These are phyloP conservation scores for Ara ararauna DNA, from an alignment of 2,797 vertebrate genomes.

Conservation along the genomic window DNA sequence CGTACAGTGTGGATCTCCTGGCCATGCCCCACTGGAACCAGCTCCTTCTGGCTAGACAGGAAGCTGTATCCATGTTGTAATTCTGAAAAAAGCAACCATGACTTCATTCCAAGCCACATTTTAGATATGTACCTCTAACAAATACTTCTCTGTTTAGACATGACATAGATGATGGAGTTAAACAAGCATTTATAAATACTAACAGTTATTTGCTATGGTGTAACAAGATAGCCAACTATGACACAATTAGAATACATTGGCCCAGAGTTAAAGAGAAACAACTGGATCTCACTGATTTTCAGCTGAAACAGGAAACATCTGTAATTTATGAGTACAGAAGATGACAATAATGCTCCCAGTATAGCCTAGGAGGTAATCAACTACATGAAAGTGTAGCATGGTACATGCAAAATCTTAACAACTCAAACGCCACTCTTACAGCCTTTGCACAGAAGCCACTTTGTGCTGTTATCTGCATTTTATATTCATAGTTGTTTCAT, in stretches of 20 bases:
- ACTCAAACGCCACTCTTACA: background rate
- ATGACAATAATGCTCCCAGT: background rate
- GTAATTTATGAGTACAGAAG: conserved; percentile 22
- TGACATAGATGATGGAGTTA: background rate
- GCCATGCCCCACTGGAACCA: background rate
- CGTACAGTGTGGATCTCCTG: background rate
- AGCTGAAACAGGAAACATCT: conserved; percentile 65
- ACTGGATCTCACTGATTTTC: conserved; percentile 31
- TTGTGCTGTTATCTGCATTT: background rate
- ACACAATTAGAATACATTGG: conserved; percentile 19
- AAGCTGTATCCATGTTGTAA: background rate
- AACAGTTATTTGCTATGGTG: conserved; percentile 35
- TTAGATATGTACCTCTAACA: conserved; percentile 30
- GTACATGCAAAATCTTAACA: background rate
- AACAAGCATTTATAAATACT: conserved; percentile 44
- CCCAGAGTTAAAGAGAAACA: conserved; percentile 19
- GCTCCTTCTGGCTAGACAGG: conserved; percentile 15
- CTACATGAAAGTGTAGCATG: background rate
- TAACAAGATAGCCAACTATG: conserved; percentile 41
- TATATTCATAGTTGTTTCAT: background rate
- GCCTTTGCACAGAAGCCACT: background rate
- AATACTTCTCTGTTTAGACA: conserved; percentile 52
- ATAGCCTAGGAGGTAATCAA: background rate
- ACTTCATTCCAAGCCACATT: conserved; percentile 51
- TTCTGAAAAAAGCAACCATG: background rate